Conservation (phyloP, 2,888 invertebrate species). For the Gymnocheta viridis region DNA sequence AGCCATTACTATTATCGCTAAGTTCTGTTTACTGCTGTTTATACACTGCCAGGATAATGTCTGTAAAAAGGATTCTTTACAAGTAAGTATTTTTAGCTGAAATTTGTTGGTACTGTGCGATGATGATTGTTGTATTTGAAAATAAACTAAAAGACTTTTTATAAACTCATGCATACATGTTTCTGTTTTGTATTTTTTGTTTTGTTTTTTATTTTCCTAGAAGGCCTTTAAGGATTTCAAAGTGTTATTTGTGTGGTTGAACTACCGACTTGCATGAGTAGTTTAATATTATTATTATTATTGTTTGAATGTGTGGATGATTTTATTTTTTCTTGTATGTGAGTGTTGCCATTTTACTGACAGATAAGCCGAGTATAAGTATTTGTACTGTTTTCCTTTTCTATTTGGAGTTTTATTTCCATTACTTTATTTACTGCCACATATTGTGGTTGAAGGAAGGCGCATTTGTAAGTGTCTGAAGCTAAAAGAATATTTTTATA, state of each 20-base stretch:
- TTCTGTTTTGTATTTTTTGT: background rate
- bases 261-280: conserved; percentile 33
- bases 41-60: conserved; percentile 42
- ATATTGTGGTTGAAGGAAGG: conserved; percentile 25
- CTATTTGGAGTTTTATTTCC: conserved; percentile 12
- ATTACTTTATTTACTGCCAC: conserved; percentile 33
- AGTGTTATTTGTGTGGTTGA: conserved; percentile 37
- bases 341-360: conserved; percentile 57
- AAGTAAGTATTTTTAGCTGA: conserved; percentile 16
- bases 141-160: conserved; percentile 1
- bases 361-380: conserved; percentile 46
- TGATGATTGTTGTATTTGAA: conserved; percentile 33
- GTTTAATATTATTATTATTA: conserved; percentile 54
- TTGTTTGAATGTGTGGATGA: conserved; percentile 45
- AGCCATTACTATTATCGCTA: conserved; percentile 36
- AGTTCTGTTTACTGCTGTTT: conserved; percentile 18
- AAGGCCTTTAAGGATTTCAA: conserved; percentile 55
- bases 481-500: background rate
- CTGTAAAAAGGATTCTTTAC: conserved; percentile 30
- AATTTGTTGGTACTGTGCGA: conserved; percentile 12
- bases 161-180: background rate
- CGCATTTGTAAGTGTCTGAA: background rate
- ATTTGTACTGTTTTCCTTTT: conserved; percentile 19
- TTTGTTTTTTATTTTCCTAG: conserved; percentile 5
- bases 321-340: background rate